Percentiles rank a stretch among this genome's conserved stretches.
These are phyloP conservation scores for Lineus longissimus DNA, from an alignment of 1,140 invertebrate genomes.

Conservation along the genomic window DNA sequence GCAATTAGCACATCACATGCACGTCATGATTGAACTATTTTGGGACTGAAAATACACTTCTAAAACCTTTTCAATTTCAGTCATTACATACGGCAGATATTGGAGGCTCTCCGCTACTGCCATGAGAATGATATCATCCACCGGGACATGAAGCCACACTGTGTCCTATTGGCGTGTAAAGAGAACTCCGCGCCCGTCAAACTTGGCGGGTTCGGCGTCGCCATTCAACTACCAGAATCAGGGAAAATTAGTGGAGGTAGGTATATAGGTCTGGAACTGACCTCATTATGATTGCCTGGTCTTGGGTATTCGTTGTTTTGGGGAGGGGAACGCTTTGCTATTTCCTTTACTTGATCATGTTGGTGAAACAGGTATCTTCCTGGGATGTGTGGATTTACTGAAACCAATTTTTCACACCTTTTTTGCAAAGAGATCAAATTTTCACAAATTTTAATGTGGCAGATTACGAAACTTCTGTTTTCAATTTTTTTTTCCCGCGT, in stretches of 20 bases:
- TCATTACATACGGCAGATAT: constrained; percentile 95
- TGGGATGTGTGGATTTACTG: too few species aligned
- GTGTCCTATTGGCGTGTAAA: constrained; percentile 85
- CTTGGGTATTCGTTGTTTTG: too few species aligned
- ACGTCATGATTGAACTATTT: too few species aligned
- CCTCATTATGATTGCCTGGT: too few species aligned
- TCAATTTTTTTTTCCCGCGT: too few species aligned
- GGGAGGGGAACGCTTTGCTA: too few species aligned
- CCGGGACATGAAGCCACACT: constrained; percentile 91
- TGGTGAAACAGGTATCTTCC: too few species aligned
- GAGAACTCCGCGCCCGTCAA: constrained; percentile 98
- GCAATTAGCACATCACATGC: too few species aligned
- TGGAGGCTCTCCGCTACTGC: constrained; percentile 91
- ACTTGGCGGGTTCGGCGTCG: constrained; percentile 94
- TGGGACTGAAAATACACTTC: neutral
- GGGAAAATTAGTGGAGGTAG: constrained; percentile 44
- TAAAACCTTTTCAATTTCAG: constrained; percentile 58
- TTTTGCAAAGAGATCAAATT: too few species aligned
- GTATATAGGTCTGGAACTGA: neutral
- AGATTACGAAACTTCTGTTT: too few species aligned
- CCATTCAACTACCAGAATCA: constrained; percentile 66
- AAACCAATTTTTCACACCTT: too few species aligned
- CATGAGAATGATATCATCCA: constrained; percentile 97
- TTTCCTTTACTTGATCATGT: neutral
- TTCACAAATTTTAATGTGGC: too few species aligned